Conservation (phyloP, 2,113 vertebrate species). For the Micronycteris hirsuta region DNA sequence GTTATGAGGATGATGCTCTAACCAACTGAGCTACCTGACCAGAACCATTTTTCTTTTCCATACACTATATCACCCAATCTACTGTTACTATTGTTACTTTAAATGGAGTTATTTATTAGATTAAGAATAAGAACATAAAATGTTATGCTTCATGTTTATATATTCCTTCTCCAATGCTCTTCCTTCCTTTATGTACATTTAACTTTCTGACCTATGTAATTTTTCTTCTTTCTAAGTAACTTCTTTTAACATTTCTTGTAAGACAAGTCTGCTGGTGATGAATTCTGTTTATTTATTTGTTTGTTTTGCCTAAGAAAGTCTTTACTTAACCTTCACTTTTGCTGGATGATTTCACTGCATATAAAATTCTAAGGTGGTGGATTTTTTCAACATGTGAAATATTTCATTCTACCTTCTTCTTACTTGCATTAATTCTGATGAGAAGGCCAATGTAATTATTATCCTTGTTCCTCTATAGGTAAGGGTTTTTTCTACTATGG, state of each 20-base stretch:
- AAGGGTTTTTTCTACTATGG: neutral
- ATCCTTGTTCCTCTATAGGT: neutral
- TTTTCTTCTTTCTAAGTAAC: neutral
- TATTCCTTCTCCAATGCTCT: neutral
- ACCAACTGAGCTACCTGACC: too few species aligned
- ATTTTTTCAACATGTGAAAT: neutral
- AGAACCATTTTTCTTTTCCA: too few species aligned
- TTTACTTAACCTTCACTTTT: too few species aligned
- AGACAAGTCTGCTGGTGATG: neutral
- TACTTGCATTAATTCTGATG: neutral
- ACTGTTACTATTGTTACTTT: too few species aligned
- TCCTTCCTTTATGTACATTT: neutral
- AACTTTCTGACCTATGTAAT: neutral
- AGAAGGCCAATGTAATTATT: neutral
- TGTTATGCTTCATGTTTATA: neutral
- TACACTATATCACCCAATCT: too few species aligned
- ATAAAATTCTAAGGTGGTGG: neutral
- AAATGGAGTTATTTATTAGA: too few species aligned
- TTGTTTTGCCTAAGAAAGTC: neutral
- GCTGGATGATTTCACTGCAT: too few species aligned
- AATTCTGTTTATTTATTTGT: neutral
- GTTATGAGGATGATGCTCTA: too few species aligned
- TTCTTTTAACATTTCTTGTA: neutral
- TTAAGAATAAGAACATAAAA: too few species aligned
- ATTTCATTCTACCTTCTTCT: neutral